Percentiles rank a stretch among this genome's conserved stretches.
These are phyloP conservation scores for Dunckerocampus dactyliophorus DNA, from an alignment of 2,113 vertebrate species.

Conservation along the genomic window DNA sequence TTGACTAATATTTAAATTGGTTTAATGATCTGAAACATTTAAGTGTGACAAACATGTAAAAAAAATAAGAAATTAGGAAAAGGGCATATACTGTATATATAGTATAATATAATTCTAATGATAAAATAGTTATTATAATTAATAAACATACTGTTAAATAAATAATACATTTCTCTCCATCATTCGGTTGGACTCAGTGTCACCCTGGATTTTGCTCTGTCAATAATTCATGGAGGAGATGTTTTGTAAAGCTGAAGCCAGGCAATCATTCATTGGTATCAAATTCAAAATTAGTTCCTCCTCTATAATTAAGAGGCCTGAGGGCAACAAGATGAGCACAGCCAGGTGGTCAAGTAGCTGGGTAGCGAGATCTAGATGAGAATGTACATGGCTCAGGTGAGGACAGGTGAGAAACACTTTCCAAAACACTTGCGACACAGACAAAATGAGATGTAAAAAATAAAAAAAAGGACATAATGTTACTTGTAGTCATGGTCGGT, in stretches of 20 bases:
- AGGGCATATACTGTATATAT: no score
- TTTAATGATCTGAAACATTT: no score
- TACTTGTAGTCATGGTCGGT: background rate
- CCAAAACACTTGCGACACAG: background rate
- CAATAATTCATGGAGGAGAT: slow-evolving; percentile 84
- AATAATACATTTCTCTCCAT: slow-evolving; percentile 45
- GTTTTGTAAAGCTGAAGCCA: slow-evolving; percentile 83
- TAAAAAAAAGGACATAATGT: no score
- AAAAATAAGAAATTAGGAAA: no score
- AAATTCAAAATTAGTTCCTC: slow-evolving; percentile 85
- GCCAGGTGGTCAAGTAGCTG: slow-evolving; percentile 16
- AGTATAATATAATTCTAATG: no score
- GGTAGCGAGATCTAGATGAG: slow-evolving; percentile 4
- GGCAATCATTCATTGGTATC: slow-evolving; percentile 79
- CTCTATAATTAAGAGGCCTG: slow-evolving; percentile 77
- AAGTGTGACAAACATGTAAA: no score
- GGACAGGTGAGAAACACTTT: background rate
- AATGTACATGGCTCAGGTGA: background rate
- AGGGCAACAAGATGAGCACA: slow-evolving; percentile 60
- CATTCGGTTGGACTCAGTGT: slow-evolving; percentile 35
- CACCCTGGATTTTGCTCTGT: slow-evolving; percentile 77
- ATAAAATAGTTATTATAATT: no score
- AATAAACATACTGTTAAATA: no score
- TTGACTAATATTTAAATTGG: no score
- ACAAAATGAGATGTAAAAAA: background rate